These are phyloP conservation scores for Lasius fuliginosus DNA, from an alignment of 2,888 invertebrate genomes.

Conservation along the genomic window DNA sequence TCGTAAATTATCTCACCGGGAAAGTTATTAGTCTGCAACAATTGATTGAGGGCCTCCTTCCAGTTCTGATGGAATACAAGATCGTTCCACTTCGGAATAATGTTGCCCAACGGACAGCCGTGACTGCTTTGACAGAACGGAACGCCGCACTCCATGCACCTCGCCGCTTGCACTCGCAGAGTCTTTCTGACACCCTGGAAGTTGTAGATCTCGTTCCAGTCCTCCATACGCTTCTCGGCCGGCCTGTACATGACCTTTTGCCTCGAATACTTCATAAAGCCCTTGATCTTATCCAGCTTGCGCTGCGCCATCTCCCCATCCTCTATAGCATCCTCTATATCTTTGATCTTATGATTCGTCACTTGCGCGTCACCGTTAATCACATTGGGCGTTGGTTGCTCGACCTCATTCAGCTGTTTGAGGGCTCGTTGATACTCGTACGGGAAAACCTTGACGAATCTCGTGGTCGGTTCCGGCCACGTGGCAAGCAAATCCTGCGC, in stretches of 20 bases:
- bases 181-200: slow-evolving; percentile 94
- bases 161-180: slow-evolving; percentile 95
- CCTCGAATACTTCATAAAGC: slow-evolving; percentile 98
- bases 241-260: slow-evolving; percentile 95
- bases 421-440: slow-evolving; percentile 98
- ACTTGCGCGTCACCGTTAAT: slow-evolving; percentile 84
- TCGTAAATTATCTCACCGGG: slow-evolving; percentile 88
- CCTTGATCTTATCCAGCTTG: slow-evolving; percentile 94
- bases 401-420: slow-evolving; percentile 89
- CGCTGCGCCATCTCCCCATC: slow-evolving; percentile 93
- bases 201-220: slow-evolving; percentile 99
- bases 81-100: slow-evolving; percentile 99
- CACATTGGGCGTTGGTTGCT: slow-evolving; percentile 72
- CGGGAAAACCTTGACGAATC: slow-evolving; percentile 98
- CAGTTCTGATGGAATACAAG: slow-evolving; percentile 97
- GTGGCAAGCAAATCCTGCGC: slow-evolving; percentile 92
- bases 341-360: slow-evolving; percentile 88
- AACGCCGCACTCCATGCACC: slow-evolving; percentile 99
- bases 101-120: slow-evolving; percentile 99
- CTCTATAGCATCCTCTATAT: slow-evolving; percentile 96
- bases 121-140: slow-evolving; percentile 98
- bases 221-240: slow-evolving; percentile 94
- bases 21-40: slow-evolving; percentile 99
- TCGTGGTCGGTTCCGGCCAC: slow-evolving; percentile 92
- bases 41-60: slow-evolving; percentile 96